phyloP scores from a whole-genome alignment of 2,113 vertebrate genomes.

The Anser cygnoides region DNA sequence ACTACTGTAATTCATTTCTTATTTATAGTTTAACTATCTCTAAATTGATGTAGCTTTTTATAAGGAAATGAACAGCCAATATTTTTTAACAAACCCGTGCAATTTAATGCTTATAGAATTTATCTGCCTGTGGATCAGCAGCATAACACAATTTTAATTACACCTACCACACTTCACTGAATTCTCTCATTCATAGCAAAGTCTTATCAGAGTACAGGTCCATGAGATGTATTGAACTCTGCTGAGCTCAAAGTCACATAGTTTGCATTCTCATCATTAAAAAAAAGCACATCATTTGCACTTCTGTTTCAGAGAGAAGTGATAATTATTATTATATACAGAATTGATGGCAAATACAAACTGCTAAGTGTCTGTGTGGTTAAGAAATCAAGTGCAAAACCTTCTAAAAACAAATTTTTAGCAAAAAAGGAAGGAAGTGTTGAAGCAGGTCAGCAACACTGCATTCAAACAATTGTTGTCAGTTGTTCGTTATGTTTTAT shows the following conservation, averaged over 20 bases:
- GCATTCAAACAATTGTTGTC: slow-evolving; percentile 27
- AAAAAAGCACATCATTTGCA: not conserved
- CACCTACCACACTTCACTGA: slow-evolving; percentile 58
- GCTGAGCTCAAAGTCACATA: slow-evolving; percentile 45
- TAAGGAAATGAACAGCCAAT: slow-evolving; percentile 55
- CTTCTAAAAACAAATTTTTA: not conserved
- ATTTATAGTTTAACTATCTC: slow-evolving; percentile 46
- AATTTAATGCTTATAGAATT: slow-evolving; percentile 70
- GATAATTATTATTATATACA: slow-evolving; percentile 13
- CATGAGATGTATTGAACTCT: slow-evolving; percentile 43
- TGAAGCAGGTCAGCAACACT: slow-evolving; percentile 49
- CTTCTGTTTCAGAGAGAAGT: slow-evolving; percentile 33
- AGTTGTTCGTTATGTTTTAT: slow-evolving; percentile 43
- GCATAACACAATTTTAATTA: slow-evolving; percentile 76
- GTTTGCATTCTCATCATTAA: slow-evolving; percentile 27
- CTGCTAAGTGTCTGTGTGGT: not conserved
- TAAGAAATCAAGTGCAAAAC: slow-evolving; percentile 50
- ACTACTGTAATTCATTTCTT: slow-evolving; percentile 52
- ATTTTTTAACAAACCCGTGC: slow-evolving; percentile 51
- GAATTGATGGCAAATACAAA: slow-evolving; percentile 43
- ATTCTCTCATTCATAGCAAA: slow-evolving; percentile 42
- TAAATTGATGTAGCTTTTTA: slow-evolving; percentile 57
- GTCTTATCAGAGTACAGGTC: slow-evolving; percentile 47
- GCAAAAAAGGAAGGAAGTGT: slow-evolving; percentile 20
- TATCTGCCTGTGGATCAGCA: slow-evolving; percentile 72